These are phyloP conservation scores for Stenoptilia bipunctidactyla DNA, from an alignment of 2,888 invertebrate genomes.

Conservation along the genomic window DNA sequence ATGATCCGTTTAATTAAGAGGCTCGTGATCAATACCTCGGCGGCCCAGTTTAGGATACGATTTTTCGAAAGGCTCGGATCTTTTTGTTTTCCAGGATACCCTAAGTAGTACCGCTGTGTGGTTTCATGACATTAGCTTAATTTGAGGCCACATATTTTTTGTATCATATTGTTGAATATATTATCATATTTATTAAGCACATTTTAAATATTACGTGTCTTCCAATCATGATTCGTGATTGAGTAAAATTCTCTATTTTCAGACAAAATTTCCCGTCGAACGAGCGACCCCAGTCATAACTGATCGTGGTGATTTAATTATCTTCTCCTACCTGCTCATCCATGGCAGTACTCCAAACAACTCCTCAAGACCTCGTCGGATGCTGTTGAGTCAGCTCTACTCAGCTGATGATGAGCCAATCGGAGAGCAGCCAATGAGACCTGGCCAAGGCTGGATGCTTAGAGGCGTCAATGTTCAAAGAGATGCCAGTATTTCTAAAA, in stretches of 20 bases:
- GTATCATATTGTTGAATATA: not conserved
- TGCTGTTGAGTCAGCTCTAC: conserved; percentile 66
- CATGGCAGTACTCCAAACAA: conserved; percentile 70
- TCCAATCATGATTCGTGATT: no score
- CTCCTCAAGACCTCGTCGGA: conserved; percentile 52
- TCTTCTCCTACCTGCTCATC: conserved; percentile 71
- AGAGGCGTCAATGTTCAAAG: conserved; percentile 51
- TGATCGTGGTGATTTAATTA: conserved; percentile 65
- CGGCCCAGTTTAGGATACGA: no score
- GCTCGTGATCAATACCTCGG: no score
- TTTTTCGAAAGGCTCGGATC: no score
- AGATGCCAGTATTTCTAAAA: conserved; percentile 33
- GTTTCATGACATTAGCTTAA: no score
- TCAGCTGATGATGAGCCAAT: conserved; percentile 66
- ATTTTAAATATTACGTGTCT: no score
- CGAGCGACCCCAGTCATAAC: conserved; percentile 62
- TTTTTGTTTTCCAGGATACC: no score
- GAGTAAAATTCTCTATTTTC: no score
- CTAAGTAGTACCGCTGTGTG: no score
- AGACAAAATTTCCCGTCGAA: conserved; percentile 55
- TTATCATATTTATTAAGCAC: not conserved
- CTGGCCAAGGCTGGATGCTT: conserved; percentile 68
- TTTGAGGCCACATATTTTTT: no score
- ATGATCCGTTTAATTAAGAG: no score
- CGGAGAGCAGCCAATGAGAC: conserved; percentile 43